Evolutionary conservation across 2,113 vertebrate species (phyloP).

Genomic region (Bungarus multicinctus): DNA sequence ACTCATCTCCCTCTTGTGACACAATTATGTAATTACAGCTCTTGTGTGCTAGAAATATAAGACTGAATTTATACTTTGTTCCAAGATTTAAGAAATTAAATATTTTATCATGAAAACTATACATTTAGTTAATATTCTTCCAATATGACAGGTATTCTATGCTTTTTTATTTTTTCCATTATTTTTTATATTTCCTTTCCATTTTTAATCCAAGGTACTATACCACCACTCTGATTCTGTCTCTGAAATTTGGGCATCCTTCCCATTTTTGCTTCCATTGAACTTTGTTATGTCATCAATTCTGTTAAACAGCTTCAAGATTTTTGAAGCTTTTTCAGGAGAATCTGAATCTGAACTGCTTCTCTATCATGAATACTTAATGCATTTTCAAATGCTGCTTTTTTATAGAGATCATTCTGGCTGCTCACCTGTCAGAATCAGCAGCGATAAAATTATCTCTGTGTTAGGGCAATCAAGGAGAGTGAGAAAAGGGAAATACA

Average conservation of each 20-base stretch:
- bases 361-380: not conserved
- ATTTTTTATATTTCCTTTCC: not conserved
- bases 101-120: not conserved
- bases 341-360: not conserved
- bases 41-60: not conserved
- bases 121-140: not conserved
- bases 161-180: not conserved
- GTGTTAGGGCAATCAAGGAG: not conserved
- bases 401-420: not conserved
- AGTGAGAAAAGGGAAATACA: not conserved
- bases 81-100: not conserved
- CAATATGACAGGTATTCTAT: not conserved
- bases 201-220: not conserved
- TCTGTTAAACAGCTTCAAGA: not conserved
- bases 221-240: not conserved
- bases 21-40: not conserved
- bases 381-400: not conserved
- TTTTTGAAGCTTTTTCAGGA: not conserved
- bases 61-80: not conserved
- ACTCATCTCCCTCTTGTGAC: constrained; percentile 11
- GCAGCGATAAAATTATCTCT: not conserved
- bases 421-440: not conserved
- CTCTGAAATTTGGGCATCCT: not conserved
- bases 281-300: not conserved
- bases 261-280: not conserved